Evolutionary conservation across 2,888 invertebrate genomes (phyloP), one percentile per base, ranked within the genome.

Genomic region (Hipparchia sbordonii): DNA sequence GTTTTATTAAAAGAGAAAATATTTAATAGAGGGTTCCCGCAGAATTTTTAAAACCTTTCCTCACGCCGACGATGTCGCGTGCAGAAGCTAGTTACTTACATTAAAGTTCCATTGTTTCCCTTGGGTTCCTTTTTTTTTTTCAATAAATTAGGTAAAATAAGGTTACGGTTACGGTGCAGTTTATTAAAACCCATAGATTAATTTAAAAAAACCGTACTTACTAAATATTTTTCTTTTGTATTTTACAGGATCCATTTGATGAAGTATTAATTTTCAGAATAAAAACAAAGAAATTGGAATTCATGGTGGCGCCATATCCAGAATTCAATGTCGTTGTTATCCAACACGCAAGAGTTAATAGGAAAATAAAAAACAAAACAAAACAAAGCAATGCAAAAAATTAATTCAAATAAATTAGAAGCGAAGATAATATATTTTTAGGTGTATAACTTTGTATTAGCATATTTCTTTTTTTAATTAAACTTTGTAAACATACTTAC

Each of bases 281-380:
- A 7, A 82, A 84, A 63, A 93, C 92, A 2, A 86, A 81, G 57
- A 90, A 90, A 74, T 77, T 83, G 1, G 92, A 92, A 82, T 85
- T 92, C 12, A 85, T 93, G 79, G 69, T 88, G 10, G 86, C 86
- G 0, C 91, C 91, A 0, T 87, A 92, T 68, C 66, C 73, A 0
- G 88, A 92, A 57, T 93, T 92, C 72, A 89, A 84, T 65, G 87
- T 92, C 0, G 83, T 91, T 10, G 87, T 92, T 0, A 76, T 91
- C 23, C 92, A 92, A 74, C 86, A 87, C 56, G 77, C 81, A 2
- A 78, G 88, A 73, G 76, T 72, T 71, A 81, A 23, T 39, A 74
- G 57, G 13, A 73, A 82, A 78, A 74, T n/a, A 4, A 9, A 60
- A 2, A 76, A 78, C 52, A 56, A 70, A 39, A 72, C 70, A 66